Conservation (phyloP, 2,888 invertebrate genomes). For the Unio delphinus region DNA sequence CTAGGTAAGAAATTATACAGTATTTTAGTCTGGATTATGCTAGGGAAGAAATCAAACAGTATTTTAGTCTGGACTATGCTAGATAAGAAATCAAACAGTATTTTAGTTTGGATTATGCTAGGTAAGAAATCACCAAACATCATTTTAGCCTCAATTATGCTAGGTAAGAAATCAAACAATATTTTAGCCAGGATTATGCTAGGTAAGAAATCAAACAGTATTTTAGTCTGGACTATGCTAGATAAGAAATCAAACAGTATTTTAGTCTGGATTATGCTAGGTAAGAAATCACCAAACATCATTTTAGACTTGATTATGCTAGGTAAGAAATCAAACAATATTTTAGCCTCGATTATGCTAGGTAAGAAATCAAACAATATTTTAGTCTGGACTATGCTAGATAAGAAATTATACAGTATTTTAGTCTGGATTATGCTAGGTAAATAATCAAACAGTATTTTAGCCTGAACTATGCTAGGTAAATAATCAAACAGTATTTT, state of each 20-base stretch:
- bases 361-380: no score
- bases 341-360: no score
- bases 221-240: no score
- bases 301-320: conserved; percentile 71
- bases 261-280: no score
- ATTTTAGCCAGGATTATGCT: conserved; percentile 71
- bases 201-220: conserved; percentile 44
- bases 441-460: no score
- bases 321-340: conserved; percentile 43
- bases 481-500: no score
- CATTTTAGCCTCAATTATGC: conserved; percentile 70
- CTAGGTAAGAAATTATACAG: conserved; percentile 65
- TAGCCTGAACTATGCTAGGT: no score
- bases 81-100: conserved; percentile 63
- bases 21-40: conserved; percentile 70
- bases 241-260: no score
- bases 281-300: conserved; percentile 39
- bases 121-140: conserved; percentile 64
- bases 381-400: no score
- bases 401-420: no score
- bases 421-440: no score
- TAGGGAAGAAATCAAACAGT: conserved; percentile 64
- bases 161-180: conserved; percentile 64
- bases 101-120: conserved; percentile 70
- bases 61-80: conserved; percentile 71